A percentile compares a stretch with the other conserved stretches of the same genome.
phyloP scores from a whole-genome alignment of 2,113 vertebrate genomes.

The Trogon melanurus region DNA sequence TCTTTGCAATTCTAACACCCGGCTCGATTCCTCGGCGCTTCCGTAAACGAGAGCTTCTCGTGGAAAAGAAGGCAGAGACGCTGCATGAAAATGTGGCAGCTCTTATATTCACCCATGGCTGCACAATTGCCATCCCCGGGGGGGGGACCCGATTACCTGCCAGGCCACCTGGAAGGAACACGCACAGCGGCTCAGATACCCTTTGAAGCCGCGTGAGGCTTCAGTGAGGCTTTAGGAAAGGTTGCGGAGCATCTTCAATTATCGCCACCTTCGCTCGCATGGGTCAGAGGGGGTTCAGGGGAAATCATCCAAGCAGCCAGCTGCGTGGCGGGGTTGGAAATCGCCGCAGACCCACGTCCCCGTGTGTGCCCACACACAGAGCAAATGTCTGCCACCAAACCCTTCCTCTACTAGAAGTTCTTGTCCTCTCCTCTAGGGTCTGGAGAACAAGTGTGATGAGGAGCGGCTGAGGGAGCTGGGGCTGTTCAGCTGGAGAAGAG shows the following conservation, averaged over 20 bases:
- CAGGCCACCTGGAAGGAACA: constrained; percentile 51
- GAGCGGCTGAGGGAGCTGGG: no score
- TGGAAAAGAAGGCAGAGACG: neutral
- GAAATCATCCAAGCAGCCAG: neutral
- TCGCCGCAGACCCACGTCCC: neutral
- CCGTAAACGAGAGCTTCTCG: neutral
- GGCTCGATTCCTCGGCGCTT: neutral
- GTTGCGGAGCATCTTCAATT: neutral
- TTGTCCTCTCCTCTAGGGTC: neutral
- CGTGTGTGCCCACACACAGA: neutral
- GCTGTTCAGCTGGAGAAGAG: no score
- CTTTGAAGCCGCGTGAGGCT: neutral
- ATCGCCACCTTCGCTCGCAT: neutral
- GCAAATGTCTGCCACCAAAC: neutral
- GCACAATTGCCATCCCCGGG: neutral
- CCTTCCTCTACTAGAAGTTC: neutral
- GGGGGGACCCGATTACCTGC: neutral
- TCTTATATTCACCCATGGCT: constrained; percentile 14
- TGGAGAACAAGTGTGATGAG: no score
- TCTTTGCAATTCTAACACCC: neutral
- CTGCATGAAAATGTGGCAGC: neutral
- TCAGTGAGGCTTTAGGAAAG: neutral
- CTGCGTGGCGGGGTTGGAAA: neutral
- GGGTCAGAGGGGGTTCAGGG: neutral
- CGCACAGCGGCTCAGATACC: rapidly evolving